Evolutionary conservation across 2,797 vertebrate species (phyloP), one percentile per base, ranked within the genome.

Genomic region (Squalus acanthias): DNA sequence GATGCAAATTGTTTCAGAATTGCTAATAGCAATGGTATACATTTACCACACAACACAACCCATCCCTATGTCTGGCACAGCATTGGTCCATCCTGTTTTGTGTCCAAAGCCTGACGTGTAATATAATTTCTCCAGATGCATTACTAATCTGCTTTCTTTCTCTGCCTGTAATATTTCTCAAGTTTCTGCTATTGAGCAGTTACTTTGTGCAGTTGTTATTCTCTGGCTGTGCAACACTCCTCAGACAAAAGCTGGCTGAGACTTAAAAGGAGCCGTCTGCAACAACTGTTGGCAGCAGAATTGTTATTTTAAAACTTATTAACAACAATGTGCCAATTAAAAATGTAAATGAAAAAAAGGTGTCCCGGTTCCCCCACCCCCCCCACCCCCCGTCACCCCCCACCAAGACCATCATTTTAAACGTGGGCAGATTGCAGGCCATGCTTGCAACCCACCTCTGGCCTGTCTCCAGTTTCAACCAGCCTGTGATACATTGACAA

Each of bases 121-220:
- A 92, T 24, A 39, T 22, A 39, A 65, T 63, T 92, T 60, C 63
- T 39, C n/a, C 63, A 67, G 89, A 95, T 74, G 70, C 39, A 74
- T 95, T 95, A 95, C 94, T 72, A 70, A 95, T 72, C 69, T 72
- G 94, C 94, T 72, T 15, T 74, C 60, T 74, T 74, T 74, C 69
- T 95, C 65, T 65, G 63, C 63, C 63, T 88, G 17, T 46, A 50
- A n/a, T 26, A 46, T 94, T 94, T 69, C 92, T 94, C 65, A 70
- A 50, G 63, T 94, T 94, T 65, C 92, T 95, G 39, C 26, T 15
- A 74, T 95, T 74, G 39, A 95, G 26, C 69, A 95, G 26, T 26
- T 82, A 82, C 79, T 82, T 29, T 60, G 53, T 63, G 60, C 87
- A 63, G 22, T 95, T 95, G 46, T 72, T 95, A 74, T 95, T 74